Evolutionary conservation across 1,140 invertebrate species (phyloP).

Genomic region (Drosophila littoralis): DNA sequence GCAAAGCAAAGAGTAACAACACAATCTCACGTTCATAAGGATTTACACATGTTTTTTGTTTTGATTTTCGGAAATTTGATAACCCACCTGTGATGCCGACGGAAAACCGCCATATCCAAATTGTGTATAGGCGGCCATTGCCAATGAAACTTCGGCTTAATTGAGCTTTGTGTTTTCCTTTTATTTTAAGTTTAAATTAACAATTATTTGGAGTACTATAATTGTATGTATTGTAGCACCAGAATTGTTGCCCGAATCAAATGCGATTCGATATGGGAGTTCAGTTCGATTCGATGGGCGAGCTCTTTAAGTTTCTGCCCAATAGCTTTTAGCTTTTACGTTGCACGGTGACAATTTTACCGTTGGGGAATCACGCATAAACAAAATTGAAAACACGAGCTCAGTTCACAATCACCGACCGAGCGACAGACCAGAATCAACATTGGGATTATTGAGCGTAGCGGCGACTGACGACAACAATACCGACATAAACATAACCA

Average conservation of each 20-base stretch:
- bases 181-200: constrained; percentile 4
- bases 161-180: not conserved
- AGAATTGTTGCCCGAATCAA: constrained; percentile 1
- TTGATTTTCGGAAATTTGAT: not conserved
- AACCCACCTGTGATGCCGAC: constrained; percentile 75
- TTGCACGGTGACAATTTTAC: constrained; percentile 28
- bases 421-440: constrained; percentile 60
- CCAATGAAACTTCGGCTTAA: not conserved
- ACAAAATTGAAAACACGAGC: constrained; percentile 48
- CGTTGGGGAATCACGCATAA: constrained; percentile 32
- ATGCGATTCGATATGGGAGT: constrained; percentile 2
- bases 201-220: not conserved
- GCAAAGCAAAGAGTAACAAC: too few species aligned
- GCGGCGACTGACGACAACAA: constrained; percentile 46
- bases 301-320: constrained; percentile 6
- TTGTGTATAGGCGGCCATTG: constrained; percentile 80
- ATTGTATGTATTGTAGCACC: not conserved
- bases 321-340: not conserved
- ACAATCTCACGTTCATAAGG: too few species aligned
- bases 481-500: constrained; percentile 53
- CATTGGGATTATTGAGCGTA: constrained; percentile 63
- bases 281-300: not conserved
- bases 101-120: constrained; percentile 82
- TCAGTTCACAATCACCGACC: constrained; percentile 57
- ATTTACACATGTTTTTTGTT: too few species aligned